These are phyloP conservation scores for Drosophila birchii DNA, from an alignment of 2,888 invertebrate genomes.

Conservation along the genomic window DNA sequence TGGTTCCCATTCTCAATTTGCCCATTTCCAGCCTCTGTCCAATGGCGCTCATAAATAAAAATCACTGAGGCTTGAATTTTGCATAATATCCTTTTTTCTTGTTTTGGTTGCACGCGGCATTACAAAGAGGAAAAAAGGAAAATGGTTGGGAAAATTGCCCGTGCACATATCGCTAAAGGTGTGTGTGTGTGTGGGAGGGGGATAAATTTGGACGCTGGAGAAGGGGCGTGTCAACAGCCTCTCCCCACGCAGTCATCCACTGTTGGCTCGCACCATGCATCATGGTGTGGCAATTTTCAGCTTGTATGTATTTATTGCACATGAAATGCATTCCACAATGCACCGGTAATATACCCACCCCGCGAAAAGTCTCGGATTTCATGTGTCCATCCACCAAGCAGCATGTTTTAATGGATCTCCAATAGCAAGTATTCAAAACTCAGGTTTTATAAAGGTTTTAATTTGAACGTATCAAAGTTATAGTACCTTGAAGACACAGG, in stretches of 20 bases:
- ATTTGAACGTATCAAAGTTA: background rate
- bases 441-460: constrained; percentile 2
- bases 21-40: constrained; percentile 31
- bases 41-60: constrained; percentile 72
- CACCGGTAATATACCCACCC: constrained; percentile 42
- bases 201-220: constrained; percentile 8
- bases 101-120: constrained; percentile 33
- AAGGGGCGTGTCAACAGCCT: constrained; percentile 35
- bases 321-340: constrained; percentile 53
- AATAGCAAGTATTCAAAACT: constrained; percentile 17
- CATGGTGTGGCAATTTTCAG: constrained; percentile 44
- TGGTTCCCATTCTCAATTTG: background rate
- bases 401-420: constrained; percentile 10
- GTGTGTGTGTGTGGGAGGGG: background rate
- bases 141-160: constrained; percentile 60
- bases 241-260: constrained; percentile 9
- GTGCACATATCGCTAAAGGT: constrained; percentile 45
- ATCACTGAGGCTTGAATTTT: constrained; percentile 75
- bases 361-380: background rate
- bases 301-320: constrained; percentile 48
- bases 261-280: constrained; percentile 15
- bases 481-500: background rate
- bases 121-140: constrained; percentile 40
- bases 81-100: constrained; percentile 52
- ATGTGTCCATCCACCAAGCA: background rate